Conservation (phyloP, 2,888 invertebrate species). For the Sesia bembeciformis region DNA sequence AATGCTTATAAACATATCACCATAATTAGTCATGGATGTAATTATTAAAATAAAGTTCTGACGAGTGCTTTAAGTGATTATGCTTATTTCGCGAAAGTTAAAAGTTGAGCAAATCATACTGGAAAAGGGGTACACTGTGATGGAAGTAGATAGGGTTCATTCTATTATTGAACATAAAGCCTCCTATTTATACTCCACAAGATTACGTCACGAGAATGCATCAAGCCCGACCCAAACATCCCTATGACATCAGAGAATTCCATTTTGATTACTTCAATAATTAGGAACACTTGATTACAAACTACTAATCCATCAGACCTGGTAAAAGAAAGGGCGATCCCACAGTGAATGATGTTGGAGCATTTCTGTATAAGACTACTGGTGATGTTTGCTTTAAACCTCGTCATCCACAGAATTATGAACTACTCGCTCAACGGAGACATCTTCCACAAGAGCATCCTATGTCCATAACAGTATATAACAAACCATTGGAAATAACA, state of each 20-base stretch:
- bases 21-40: background rate
- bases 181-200: background rate
- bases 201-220: constrained; percentile 1
- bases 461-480: background rate
- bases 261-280: background rate
- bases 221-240: background rate
- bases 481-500: background rate
- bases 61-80: background rate
- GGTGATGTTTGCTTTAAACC: background rate
- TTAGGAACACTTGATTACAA: background rate
- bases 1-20: background rate
- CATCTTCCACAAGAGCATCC: background rate
- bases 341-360: background rate
- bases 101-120: background rate
- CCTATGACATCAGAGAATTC: background rate
- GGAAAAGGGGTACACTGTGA: background rate
- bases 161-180: background rate
- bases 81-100: background rate
- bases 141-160: background rate
- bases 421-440: background rate
- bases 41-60: background rate
- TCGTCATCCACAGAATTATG: background rate
- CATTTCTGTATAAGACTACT: constrained; percentile 1
- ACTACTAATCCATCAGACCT: background rate
- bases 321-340: background rate